Evolutionary conservation across 2,888 invertebrate species (phyloP).

Genomic region (Capitulum mitella): DNA sequence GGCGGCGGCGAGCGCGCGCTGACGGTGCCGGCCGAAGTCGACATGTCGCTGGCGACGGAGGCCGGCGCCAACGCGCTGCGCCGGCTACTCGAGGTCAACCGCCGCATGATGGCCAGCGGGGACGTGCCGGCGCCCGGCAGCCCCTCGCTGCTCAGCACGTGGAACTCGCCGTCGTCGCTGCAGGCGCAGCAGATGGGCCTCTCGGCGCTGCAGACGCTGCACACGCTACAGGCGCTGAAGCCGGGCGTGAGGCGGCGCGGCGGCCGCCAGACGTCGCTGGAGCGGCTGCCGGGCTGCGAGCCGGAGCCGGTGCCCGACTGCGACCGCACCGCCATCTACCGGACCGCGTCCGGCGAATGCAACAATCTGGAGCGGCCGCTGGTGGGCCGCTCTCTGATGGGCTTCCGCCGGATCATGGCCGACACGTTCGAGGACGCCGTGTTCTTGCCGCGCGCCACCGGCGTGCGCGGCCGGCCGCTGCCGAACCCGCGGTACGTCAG

Average conservation of each 20-base stretch:
- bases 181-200: background rate
- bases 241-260: too few species aligned
- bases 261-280: background rate
- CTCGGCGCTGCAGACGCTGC: background rate
- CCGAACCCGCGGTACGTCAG: constrained; percentile 38
- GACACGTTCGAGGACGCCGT: background rate
- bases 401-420: background rate
- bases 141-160: background rate
- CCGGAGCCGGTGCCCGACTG: background rate
- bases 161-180: background rate
- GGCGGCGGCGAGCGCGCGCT: background rate
- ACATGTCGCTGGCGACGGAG: background rate
- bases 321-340: background rate
- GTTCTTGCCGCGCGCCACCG: background rate
- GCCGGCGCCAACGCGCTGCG: background rate
- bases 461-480: constrained; percentile 35
- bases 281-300: background rate
- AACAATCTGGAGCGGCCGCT: background rate
- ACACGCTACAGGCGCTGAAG: too few species aligned
- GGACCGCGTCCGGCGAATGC: background rate
- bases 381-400: background rate
- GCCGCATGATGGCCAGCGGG: background rate
- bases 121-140: background rate
- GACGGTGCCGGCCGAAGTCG: background rate
- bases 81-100: background rate